phyloP scores from a whole-genome alignment of 2,113 vertebrate species.

The Axis porcinus region DNA sequence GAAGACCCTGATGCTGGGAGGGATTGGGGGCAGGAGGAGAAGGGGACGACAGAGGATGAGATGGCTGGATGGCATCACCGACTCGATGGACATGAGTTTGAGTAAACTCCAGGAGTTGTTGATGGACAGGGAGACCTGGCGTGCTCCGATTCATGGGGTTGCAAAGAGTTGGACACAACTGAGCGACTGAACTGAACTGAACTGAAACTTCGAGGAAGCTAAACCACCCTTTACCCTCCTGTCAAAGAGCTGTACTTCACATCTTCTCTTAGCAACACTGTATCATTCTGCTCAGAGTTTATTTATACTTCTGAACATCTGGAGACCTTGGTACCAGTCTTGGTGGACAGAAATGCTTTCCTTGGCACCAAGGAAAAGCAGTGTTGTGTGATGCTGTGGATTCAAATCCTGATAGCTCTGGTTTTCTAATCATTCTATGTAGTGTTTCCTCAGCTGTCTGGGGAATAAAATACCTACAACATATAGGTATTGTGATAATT shows the following conservation, averaged over 20 bases:
- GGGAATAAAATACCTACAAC: neutral
- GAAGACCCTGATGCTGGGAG: too few relatives aligned
- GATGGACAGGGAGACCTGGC: too few relatives aligned
- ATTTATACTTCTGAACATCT: neutral
- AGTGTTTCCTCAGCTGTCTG: neutral
- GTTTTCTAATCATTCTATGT: neutral
- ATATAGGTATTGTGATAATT: neutral
- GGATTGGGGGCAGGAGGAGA: too few relatives aligned
- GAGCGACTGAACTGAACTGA: too few relatives aligned
- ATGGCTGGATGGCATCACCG: too few relatives aligned
- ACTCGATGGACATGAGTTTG: too few relatives aligned
- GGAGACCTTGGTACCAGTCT: neutral
- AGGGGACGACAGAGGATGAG: too few relatives aligned
- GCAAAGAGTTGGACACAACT: too few relatives aligned
- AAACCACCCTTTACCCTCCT: neutral
- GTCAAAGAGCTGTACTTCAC: neutral
- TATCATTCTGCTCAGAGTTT: neutral
- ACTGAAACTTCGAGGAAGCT: neutral
- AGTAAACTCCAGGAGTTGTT: too few relatives aligned
- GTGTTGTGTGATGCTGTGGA: too few relatives aligned
- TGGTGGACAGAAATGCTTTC: neutral
- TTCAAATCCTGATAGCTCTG: neutral
- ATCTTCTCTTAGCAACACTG: neutral
- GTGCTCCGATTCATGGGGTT: too few relatives aligned
- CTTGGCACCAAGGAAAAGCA: neutral